Evolutionary conservation across 1,140 invertebrate genomes (phyloP), one percentile per base, ranked within the genome.

Genomic region (Camponotus pennsylvanicus): DNA sequence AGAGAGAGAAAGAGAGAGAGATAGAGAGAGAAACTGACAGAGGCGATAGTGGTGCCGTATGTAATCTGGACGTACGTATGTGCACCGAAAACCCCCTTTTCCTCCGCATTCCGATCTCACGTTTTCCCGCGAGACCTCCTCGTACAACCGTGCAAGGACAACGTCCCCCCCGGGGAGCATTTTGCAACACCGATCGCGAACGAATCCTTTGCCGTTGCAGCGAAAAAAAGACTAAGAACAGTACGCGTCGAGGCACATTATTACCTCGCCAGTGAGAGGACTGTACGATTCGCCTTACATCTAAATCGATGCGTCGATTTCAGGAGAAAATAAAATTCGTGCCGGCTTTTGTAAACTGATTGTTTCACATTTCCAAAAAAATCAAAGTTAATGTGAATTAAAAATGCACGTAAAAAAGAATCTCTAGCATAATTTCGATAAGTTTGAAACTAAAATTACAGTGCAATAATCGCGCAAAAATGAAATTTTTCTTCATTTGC

Each of bases 91-190:
- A 84, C 88, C 88, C 55, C 89, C 89, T 89, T 90, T 90, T 89
- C 89, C 88, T 76, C 79, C 59, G 88, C 89, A 89, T 89, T 90
- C 89, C 89, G 88, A 90, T 90, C 89, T 89, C 89, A 86, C 88
- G 89, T 85, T 90, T 90, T 89, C 89, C 88, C 89, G 86, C 79
- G 89, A 82, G 88, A 89, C 88, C 73, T 59, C 64, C 63, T 85
- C 77, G 79, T 85, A 80, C 79, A 90, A 84, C 66, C 79, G 85
- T 78, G 64, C 89, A 89, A 90, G 89, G 89, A 90, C 89, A 90
- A 89, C 88, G 89, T 89, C 85, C 89, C 89, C 49, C 37, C 79
- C 55, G 67, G 89, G 85, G 89, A 90, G 85, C 88, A 79, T 90
- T 90, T 90, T 87, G 88, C 85, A 86, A 90, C 88, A 90, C 88